Percentiles rank a stretch among this genome's conserved stretches.
Evolutionary conservation across 2,888 invertebrate genomes (phyloP).

Genomic region (Julus scanicus): DNA sequence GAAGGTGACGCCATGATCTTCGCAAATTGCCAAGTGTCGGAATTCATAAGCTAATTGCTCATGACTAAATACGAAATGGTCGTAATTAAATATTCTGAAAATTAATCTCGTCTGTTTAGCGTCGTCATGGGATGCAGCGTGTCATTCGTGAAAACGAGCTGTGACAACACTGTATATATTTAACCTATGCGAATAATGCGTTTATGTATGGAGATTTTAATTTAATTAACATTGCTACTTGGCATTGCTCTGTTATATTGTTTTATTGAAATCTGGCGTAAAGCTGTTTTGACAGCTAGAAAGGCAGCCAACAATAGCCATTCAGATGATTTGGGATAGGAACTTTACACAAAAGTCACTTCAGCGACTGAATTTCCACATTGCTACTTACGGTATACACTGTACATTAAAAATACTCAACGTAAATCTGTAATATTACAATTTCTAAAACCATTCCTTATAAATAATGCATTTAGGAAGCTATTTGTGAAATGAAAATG

Average conservation of each 20-base stretch:
- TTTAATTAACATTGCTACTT: neutral
- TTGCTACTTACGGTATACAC: too few species aligned
- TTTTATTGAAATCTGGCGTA: neutral
- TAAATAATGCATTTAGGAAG: too few species aligned
- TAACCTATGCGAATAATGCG: neutral
- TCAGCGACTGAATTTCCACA: too few species aligned
- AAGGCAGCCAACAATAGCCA: too few species aligned
- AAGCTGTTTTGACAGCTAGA: neutral
- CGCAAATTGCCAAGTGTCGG: neutral
- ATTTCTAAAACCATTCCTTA: too few species aligned
- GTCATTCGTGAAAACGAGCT: neutral
- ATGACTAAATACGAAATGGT: neutral
- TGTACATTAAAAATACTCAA: too few species aligned
- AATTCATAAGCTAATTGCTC: neutral
- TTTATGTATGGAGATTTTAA: neutral
- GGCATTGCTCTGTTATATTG: neutral
- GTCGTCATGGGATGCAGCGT: neutral
- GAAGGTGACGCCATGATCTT: neutral
- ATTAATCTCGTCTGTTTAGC: neutral
- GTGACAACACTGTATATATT: neutral
- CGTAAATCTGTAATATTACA: too few species aligned
- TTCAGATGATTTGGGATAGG: too few species aligned
- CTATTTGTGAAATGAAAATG: too few species aligned
- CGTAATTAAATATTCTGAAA: conserved; percentile 7
- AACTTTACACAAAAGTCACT: too few species aligned